These are phyloP conservation scores for Lasiommata megera DNA, from an alignment of 2,888 invertebrate species.

Conservation along the genomic window DNA sequence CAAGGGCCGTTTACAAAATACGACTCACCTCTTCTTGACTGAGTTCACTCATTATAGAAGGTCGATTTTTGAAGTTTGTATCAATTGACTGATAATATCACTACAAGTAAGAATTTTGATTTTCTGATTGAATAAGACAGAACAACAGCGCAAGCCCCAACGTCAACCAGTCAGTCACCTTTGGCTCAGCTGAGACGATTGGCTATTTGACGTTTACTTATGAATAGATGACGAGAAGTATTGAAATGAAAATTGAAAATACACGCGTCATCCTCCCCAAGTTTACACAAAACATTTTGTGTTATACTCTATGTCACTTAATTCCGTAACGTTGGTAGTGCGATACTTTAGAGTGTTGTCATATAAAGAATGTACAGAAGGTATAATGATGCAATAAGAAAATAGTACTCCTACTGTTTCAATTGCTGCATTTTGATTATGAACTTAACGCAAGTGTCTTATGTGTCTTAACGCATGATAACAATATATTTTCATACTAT, in stretches of 20 bases:
- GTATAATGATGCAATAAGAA: too few relatives aligned
- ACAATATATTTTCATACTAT: too few relatives aligned
- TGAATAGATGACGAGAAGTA: conserved; percentile 71
- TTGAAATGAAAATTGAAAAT: conserved; percentile 57
- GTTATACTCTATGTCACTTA: not conserved
- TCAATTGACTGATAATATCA: conserved; percentile 28
- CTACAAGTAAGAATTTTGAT: conserved; percentile 52
- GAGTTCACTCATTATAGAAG: conserved; percentile 88
- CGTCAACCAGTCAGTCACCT: conserved; percentile 78
- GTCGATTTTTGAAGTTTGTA: conserved; percentile 41
- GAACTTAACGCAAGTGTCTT: too few relatives aligned
- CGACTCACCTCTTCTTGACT: conserved; percentile 93
- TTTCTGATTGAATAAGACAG: conserved; percentile 52
- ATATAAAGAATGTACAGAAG: too few relatives aligned
- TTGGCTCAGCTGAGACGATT: conserved; percentile 66
- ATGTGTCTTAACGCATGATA: too few relatives aligned
- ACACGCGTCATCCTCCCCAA: conserved; percentile 70
- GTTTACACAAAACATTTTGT: not conserved
- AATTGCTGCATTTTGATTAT: too few relatives aligned
- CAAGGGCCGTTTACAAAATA: conserved; percentile 65
- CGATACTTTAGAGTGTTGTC: too few relatives aligned
- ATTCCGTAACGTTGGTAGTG: too few relatives aligned
- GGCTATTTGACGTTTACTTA: conserved; percentile 63
- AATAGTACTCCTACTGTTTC: too few relatives aligned
- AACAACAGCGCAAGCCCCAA: conserved; percentile 66